Evolutionary conservation across 2,113 vertebrate genomes (phyloP).

Genomic region (Natator depressus): DNA sequence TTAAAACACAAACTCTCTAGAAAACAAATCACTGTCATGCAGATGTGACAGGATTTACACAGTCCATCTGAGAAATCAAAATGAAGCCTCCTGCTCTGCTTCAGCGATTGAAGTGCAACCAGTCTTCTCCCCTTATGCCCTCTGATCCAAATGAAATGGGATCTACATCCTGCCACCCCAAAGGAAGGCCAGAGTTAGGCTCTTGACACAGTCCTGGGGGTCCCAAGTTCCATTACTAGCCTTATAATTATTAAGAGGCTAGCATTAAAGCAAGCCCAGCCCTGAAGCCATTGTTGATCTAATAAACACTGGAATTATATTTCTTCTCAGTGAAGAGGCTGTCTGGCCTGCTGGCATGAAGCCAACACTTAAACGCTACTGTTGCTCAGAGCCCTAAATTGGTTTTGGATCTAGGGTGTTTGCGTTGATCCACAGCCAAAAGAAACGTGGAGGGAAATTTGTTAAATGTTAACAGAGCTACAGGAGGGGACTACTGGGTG

Average conservation of each 20-base stretch:
- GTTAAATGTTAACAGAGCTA: slow-evolving; percentile 72
- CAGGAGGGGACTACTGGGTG: slow-evolving; percentile 56
- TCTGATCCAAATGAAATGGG: slow-evolving; percentile 37
- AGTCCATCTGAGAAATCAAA: slow-evolving; percentile 52
- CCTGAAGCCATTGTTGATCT: slow-evolving; percentile 69
- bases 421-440: slow-evolving; percentile 78
- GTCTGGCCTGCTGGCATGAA: slow-evolving; percentile 63
- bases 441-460: slow-evolving; percentile 76
- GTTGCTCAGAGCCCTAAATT: slow-evolving; percentile 77
- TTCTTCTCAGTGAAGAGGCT: slow-evolving; percentile 69
- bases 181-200: slow-evolving; percentile 33
- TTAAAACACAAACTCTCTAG: slow-evolving; percentile 54
- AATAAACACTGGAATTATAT: slow-evolving; percentile 75
- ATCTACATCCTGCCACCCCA: slow-evolving; percentile 12
- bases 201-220: slow-evolving; percentile 38
- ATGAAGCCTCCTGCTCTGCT: slow-evolving; percentile 46
- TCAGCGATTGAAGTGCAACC: not conserved
- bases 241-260: slow-evolving; percentile 58
- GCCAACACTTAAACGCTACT: slow-evolving; percentile 77
- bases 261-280: slow-evolving; percentile 70
- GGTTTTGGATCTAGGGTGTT: slow-evolving; percentile 77
- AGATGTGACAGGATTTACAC: slow-evolving; percentile 61
- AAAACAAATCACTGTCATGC: slow-evolving; percentile 56
- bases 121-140: not conserved
- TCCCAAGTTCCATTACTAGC: slow-evolving; percentile 60